phyloP scores from a whole-genome alignment of 2,113 vertebrate species.

The Danio rerio region DNA sequence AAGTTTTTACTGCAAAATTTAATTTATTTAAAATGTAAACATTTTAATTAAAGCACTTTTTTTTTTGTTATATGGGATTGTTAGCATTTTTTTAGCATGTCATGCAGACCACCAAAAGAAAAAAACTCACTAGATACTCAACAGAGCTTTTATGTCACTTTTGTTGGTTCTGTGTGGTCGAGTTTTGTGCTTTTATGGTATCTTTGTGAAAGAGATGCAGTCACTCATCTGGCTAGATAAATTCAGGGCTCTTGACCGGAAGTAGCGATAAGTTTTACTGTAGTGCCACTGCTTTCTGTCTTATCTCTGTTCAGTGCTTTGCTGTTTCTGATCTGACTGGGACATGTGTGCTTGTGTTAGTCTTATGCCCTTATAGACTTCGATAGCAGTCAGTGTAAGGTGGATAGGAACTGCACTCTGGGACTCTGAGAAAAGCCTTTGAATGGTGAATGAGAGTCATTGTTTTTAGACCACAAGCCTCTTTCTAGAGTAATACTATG shows the following conservation, averaged over 20 bases:
- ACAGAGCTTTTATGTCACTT: background rate
- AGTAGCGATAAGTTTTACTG: constrained; percentile 35
- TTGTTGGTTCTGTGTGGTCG: background rate
- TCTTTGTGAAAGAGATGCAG: constrained; percentile 13
- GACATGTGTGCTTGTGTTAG: constrained; percentile 6
- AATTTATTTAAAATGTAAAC: no score
- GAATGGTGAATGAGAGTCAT: constrained; percentile 31
- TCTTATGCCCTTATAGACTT: constrained; percentile 30
- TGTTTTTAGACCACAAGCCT: constrained; percentile 35
- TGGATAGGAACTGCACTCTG: background rate
- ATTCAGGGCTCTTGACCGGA: constrained; percentile 27
- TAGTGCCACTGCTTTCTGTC: constrained; percentile 35
- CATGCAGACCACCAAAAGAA: background rate
- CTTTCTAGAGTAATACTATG: constrained; percentile 12
- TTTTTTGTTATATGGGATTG: no score
- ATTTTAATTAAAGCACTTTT: no score
- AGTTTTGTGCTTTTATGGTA: constrained; percentile 34
- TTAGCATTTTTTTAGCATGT: background rate
- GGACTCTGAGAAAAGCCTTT: no score
- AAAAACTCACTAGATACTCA: background rate
- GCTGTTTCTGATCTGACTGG: constrained; percentile 10
- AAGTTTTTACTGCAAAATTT: no score
- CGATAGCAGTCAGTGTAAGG: constrained; percentile 39
- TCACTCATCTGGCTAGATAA: constrained; percentile 6
- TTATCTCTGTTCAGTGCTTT: background rate